Conservation (phyloP, 2,797 vertebrate genomes). For the Chiloscyllium punctatum region DNA sequence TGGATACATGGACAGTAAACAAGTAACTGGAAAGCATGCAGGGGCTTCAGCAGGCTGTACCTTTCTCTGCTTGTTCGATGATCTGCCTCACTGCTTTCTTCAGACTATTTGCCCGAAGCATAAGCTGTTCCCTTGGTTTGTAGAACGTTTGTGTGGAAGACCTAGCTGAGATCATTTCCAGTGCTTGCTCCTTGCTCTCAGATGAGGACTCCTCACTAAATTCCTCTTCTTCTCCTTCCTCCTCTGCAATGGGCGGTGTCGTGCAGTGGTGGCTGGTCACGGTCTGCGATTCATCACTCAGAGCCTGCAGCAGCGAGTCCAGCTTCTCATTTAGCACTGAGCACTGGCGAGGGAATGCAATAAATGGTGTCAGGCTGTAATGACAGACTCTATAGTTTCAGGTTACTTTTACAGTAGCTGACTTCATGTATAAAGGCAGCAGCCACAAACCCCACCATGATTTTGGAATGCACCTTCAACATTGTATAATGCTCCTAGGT, state of each 20-base stretch:
- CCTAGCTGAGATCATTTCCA: constrained; percentile 67
- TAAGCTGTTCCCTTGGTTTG: constrained; percentile 79
- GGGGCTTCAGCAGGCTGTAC: constrained; percentile 52
- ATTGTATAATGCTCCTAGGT: not conserved
- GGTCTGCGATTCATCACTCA: constrained; percentile 71
- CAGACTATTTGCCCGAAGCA: constrained; percentile 90
- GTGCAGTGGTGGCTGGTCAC: constrained; percentile 55
- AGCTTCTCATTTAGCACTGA: constrained; percentile 88
- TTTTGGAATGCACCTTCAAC: not conserved
- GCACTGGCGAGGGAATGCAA: constrained; percentile 61
- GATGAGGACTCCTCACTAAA: constrained; percentile 79
- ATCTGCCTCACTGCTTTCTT: constrained; percentile 95
- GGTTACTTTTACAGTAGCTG: not conserved
- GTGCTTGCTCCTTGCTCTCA: constrained; percentile 76
- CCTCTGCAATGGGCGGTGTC: constrained; percentile 73
- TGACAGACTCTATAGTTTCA: not conserved
- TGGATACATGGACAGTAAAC: not conserved
- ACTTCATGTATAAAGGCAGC: not conserved
- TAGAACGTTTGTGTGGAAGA: constrained; percentile 63
- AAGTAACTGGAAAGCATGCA: not conserved
- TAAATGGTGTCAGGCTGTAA: not conserved
- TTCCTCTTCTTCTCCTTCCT: constrained; percentile 64
- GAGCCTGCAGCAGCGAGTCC: constrained; percentile 81
- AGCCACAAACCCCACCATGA: not conserved
- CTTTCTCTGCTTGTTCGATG: constrained; percentile 90